phyloP scores from a whole-genome alignment of 2,113 vertebrate genomes.

The Tauraco erythrolophus region DNA sequence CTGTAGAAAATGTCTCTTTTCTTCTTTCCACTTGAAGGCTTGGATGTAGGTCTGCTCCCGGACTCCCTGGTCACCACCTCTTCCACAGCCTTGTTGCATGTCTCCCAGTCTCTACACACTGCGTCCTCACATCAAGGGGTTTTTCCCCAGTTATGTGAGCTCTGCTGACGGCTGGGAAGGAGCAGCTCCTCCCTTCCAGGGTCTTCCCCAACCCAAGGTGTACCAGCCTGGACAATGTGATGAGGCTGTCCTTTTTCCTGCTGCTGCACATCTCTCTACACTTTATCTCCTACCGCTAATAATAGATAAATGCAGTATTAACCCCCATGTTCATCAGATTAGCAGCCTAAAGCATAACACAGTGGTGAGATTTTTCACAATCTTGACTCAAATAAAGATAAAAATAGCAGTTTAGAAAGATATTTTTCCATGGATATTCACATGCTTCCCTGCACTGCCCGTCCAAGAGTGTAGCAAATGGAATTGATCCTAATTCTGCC shows the following conservation, averaged over 20 bases:
- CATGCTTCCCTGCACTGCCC: neutral
- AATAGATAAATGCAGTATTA: neutral
- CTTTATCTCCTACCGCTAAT: neutral
- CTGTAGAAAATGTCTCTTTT: neutral
- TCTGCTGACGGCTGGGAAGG: neutral
- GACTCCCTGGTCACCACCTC: neutral
- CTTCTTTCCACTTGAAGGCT: neutral
- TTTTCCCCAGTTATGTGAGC: neutral
- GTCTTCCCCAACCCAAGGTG: neutral
- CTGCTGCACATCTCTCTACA: neutral
- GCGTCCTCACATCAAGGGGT: neutral
- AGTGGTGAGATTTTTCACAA: neutral
- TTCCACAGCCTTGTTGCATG: neutral
- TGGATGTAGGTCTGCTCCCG: neutral
- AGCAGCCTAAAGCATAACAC: neutral
- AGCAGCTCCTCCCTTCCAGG: neutral
- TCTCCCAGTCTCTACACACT: neutral
- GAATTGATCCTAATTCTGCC: neutral
- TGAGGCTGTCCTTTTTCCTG: neutral
- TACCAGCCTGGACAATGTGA: neutral
- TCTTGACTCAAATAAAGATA: neutral
- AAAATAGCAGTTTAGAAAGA: neutral
- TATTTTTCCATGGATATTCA: neutral
- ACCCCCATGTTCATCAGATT: neutral
- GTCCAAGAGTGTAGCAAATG: neutral